phyloP scores from a whole-genome alignment of 2,888 invertebrate species.

The Leucoptera coffeella region DNA sequence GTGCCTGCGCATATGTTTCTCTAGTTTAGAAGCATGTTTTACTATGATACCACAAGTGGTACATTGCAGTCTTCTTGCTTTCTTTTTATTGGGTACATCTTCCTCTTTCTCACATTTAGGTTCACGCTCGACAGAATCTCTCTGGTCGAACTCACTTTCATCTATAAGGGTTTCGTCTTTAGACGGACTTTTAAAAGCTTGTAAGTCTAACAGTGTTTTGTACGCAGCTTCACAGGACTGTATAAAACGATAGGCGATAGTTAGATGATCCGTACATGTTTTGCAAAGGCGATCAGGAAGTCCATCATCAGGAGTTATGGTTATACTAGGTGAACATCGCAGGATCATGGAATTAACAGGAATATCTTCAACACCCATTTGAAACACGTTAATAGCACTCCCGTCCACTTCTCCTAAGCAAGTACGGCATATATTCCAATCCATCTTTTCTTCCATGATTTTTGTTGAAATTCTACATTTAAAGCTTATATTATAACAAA shows the following conservation, averaged over 20 bases:
- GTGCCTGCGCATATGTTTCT: conserved; percentile 30
- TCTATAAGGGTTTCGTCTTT: not conserved
- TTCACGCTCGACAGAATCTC: not conserved
- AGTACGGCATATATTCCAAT: no score
- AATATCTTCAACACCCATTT: no score
- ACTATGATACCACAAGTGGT: conserved; percentile 22
- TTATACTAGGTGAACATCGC: no score
- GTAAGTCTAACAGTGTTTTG: no score
- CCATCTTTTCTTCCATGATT: no score
- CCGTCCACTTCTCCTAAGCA: no score
- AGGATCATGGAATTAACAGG: no score
- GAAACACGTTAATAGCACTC: no score
- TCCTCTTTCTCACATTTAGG: conserved; percentile 7
- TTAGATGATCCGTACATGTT: conserved; percentile 21
- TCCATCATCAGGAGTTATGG: conserved; percentile 20
- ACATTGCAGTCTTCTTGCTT: conserved; percentile 21
- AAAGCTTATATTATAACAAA: no score
- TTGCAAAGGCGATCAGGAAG: conserved; percentile 26
- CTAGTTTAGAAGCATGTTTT: conserved; percentile 23
- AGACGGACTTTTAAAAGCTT: no score
- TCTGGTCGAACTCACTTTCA: not conserved
- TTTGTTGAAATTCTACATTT: no score
- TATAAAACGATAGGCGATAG: conserved; percentile 22
- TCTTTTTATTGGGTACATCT: conserved; percentile 10
- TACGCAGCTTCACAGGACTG: conserved; percentile 29